phyloP scores from a whole-genome alignment of 2,888 invertebrate genomes.

The Vanessa cardui region DNA sequence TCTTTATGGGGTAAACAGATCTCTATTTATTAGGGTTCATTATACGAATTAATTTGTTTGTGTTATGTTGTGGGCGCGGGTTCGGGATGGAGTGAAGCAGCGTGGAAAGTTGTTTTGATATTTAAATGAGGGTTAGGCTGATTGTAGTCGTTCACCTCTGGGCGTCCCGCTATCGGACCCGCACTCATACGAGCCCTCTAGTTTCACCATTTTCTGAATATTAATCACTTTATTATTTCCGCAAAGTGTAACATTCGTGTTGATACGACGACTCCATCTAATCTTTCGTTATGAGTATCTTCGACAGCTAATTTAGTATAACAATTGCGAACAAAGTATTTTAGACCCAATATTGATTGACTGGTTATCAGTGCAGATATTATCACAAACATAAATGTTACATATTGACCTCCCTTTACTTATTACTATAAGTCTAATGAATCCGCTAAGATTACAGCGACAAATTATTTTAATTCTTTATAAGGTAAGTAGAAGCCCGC shows the following conservation, averaged over 20 bases:
- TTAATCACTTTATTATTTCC: slow-evolving; percentile 40
- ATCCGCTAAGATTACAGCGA: too few relatives aligned
- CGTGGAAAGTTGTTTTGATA: slow-evolving; percentile 78
- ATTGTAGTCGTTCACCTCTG: slow-evolving; percentile 68
- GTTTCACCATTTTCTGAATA: slow-evolving; percentile 43
- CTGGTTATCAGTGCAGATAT: too few relatives aligned
- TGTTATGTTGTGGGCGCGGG: slow-evolving; percentile 74
- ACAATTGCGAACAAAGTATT: too few relatives aligned
- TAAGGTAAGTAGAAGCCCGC: too few relatives aligned
- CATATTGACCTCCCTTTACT: too few relatives aligned
- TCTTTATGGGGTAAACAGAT: slow-evolving; percentile 80
- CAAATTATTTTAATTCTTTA: neutral
- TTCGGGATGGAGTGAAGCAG: slow-evolving; percentile 58
- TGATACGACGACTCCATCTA: neutral
- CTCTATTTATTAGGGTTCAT: slow-evolving; percentile 81
- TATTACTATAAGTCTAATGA: too few relatives aligned
- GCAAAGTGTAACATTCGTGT: neutral
- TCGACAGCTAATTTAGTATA: neutral
- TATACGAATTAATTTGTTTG: slow-evolving; percentile 83
- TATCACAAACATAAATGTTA: too few relatives aligned
- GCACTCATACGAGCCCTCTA: slow-evolving; percentile 35
- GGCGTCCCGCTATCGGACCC: slow-evolving; percentile 41
- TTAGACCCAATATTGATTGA: too few relatives aligned
- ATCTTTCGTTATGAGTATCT: neutral
- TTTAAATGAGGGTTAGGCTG: slow-evolving; percentile 79